Evolutionary conservation across 1,140 invertebrate genomes (phyloP), one percentile per base, ranked within the genome.

Genomic region (Megalopta genalis): DNA sequence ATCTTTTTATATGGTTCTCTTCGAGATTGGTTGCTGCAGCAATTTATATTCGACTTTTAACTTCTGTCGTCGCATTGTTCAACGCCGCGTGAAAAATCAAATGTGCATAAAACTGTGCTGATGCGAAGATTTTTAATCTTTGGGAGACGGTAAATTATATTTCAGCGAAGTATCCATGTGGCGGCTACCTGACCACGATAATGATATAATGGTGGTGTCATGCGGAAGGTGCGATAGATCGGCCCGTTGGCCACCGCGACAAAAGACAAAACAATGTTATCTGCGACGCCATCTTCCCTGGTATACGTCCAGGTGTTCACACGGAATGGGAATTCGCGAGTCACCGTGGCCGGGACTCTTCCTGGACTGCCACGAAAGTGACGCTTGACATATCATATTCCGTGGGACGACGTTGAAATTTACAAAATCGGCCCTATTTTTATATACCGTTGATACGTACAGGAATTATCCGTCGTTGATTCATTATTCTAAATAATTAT

Each of bases 221-320:
- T 59, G 23, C 68, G 62, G 76, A 67, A 84, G 83, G 69, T 80
- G 79, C 84, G 79, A 86, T 87, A 89, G 85, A 88, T 88, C 69
- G 83, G 63, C 77, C 72, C 78, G 82, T 75, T 76, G 71, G 76
- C 62, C 64, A 66, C 75, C 52, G 64, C 67, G 64, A 75, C 62
- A 76, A 68, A 69, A 81, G 49, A 70, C 81, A 82, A 85, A 87
- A 88, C 87, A 88, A 88, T 90, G 84, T 89, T 90, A 88, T 90
- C 87, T 71, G 66, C 77, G 42, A 77, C 86, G 77, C 72, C 81
- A 88, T 88, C 88, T 68, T 83, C 49, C 66, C 76, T 52, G 65
- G 69, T 80, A 71, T 68, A 74, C 77, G 82, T 83, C 80, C 70
- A 85, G 81, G 82, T 86, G 87, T 90, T 89, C 86, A 83, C 89